Conservation (phyloP, 2,888 invertebrate species). For the Rhopalosiphum nymphaeae region DNA sequence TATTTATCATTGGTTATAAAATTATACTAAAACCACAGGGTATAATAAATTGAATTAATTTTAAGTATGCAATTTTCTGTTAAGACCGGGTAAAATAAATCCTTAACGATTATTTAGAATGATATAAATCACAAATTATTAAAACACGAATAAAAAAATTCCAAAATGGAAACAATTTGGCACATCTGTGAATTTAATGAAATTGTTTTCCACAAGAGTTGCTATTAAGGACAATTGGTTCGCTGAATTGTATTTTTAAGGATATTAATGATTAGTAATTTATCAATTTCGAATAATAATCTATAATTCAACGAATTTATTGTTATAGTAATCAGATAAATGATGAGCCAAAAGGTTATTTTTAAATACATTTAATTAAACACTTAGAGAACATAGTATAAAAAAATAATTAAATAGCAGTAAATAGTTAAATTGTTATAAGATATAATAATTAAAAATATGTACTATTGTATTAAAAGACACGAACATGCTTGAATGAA, state of each 20-base stretch:
- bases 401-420: neutral
- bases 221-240: neutral
- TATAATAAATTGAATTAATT: conserved; percentile 14
- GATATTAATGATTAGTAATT: neutral
- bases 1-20: neutral
- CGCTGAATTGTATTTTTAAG: neutral
- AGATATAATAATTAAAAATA: neutral
- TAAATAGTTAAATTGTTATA: neutral
- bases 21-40: neutral
- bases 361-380: neutral
- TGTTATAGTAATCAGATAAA: neutral
- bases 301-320: neutral
- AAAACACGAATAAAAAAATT: neutral
- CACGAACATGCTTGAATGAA: neutral
- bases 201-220: neutral
- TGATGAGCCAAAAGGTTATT: neutral
- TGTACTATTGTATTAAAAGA: neutral
- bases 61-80: conserved; percentile 7
- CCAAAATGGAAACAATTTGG: neutral
- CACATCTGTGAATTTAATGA: conserved; percentile 30
- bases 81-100: conserved; percentile 16
- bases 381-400: neutral
- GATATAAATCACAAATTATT: neutral
- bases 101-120: conserved; percentile 19
- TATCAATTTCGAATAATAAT: neutral